These are phyloP conservation scores for Lytechinus variegatus DNA, from an alignment of 35 echinoderm and acorn worm genomes.

Conservation along the genomic window DNA sequence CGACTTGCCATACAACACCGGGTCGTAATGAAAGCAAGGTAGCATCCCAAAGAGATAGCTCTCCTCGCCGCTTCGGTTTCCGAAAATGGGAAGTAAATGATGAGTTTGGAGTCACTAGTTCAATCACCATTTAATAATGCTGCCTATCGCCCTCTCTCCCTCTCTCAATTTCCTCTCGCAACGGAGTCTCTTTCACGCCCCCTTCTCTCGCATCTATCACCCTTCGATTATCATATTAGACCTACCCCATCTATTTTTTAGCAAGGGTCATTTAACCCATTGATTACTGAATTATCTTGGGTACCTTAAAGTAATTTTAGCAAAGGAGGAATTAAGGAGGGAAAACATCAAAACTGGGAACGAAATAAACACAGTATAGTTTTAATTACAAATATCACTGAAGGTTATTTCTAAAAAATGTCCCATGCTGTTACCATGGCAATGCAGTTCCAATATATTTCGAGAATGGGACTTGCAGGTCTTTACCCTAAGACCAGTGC, in stretches of 20 bases:
- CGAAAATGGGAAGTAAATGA: slow-evolving; percentile 21
- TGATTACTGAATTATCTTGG: too few species aligned
- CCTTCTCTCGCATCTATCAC: background rate
- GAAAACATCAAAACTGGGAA: too few species aligned
- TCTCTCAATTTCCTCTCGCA: slow-evolving; percentile 10
- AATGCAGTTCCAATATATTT: too few species aligned
- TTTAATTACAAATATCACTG: too few species aligned
- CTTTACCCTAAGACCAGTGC: too few species aligned
- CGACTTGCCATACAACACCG: background rate
- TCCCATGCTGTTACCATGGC: too few species aligned
- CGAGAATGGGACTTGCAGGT: too few species aligned
- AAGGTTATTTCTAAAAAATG: too few species aligned
- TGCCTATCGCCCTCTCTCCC: background rate
- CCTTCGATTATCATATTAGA: background rate
- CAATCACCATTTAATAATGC: slow-evolving; percentile 5
- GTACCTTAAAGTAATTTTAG: too few species aligned
- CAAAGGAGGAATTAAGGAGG: too few species aligned
- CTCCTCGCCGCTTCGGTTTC: background rate
- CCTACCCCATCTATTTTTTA: background rate
- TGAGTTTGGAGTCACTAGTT: slow-evolving; percentile 22
- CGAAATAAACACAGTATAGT: too few species aligned
- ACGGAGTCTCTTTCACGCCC: background rate
- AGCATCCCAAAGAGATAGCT: background rate
- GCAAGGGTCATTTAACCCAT: too few species aligned
- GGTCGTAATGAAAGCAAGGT: background rate